Evolutionary conservation across 2,797 vertebrate species (phyloP), one percentile per base, ranked within the genome.

Genomic region (Mergus octosetaceus): DNA sequence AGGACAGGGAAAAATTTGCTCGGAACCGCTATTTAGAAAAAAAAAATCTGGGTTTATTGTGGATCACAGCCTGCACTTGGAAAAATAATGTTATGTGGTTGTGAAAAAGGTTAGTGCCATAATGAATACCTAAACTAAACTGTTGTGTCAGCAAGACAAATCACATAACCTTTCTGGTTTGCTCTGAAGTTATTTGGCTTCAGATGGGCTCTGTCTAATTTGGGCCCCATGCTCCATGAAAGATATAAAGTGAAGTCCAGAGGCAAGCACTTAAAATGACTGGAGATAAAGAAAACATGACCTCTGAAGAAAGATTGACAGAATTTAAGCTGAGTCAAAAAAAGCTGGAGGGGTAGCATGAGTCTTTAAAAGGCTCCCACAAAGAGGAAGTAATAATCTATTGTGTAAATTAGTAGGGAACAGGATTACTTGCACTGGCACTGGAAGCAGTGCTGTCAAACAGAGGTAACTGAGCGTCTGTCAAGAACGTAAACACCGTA

Each of bases 141-240:
- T 39, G 16, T 38, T 66, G 41, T 90, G 66, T 86, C 85, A 93
- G 73, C 51, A 73, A 84, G 58, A 73, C 0, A 0, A 72, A 81
- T 93, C 62, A 49, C 36, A 70, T 72, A 85, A 87, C 65, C 65
- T 79, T 90, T 85, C 72, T 81, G 17, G 62, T 81, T 76, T n/a
- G 27, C 30, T 56, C 60, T 69, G 61, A 75, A 93, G 77, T 94
- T 78, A 70, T 72, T 87, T 94, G 89, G 65, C 85, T 86, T 90
- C 58, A 75, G 12, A 51, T 6, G 22, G 45, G 13, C 43, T 74
- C 41, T 49, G 87, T 91, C 65, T 89, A 36, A 91, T 89, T 92
- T 77, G 36, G 75, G 27, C 39, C 25, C 10, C 57, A 21, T 0
- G 0, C 28, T 77, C 10, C 82, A 69, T 72, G 72, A 72, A 80